Conservation (phyloP, 53 echinoderm and acorn worm species). For the Holothuria scabra region DNA sequence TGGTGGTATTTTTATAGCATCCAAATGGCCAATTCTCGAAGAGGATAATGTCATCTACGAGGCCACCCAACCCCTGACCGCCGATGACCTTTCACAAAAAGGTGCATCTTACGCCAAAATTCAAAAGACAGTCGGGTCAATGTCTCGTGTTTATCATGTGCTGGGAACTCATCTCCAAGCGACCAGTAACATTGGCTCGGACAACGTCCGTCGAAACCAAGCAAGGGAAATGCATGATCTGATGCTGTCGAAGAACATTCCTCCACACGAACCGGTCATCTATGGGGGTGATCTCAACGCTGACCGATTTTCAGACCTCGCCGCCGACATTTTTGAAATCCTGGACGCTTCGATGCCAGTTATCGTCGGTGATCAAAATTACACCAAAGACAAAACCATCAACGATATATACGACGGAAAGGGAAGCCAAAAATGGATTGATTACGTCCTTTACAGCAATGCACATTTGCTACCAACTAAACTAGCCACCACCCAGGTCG, state of each 20-base stretch:
- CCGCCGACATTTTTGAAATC: constrained; percentile 64
- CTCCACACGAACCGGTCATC: constrained; percentile 77
- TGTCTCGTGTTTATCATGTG: constrained; percentile 67
- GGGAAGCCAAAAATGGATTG: constrained; percentile 62
- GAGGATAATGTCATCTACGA: constrained; percentile 71
- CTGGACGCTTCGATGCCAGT: constrained; percentile 73
- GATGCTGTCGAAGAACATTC: constrained; percentile 56
- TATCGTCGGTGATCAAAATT: constrained; percentile 64
- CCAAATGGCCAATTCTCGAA: constrained; percentile 80
- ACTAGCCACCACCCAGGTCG: constrained; percentile 54
- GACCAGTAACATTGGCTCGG: constrained; percentile 52
- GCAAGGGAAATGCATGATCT: constrained; percentile 77
- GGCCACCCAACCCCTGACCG: constrained; percentile 50
- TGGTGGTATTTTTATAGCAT: constrained; percentile 73
- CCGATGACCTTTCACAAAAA: constrained; percentile 75
- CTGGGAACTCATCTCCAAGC: constrained; percentile 94
- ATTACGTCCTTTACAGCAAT: constrained; percentile 78
- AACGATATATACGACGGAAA: constrained; percentile 71
- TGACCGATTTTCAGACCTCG: constrained; percentile 45
- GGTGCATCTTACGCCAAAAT: constrained; percentile 84
- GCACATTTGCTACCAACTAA: constrained; percentile 61
- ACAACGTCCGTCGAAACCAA: constrained; percentile 66
- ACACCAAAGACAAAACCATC: constrained; percentile 72
- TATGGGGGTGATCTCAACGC: constrained; percentile 88
- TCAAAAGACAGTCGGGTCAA: constrained; percentile 65